Conservation (phyloP, 2,113 vertebrate species). For the Centropristis striata region DNA sequence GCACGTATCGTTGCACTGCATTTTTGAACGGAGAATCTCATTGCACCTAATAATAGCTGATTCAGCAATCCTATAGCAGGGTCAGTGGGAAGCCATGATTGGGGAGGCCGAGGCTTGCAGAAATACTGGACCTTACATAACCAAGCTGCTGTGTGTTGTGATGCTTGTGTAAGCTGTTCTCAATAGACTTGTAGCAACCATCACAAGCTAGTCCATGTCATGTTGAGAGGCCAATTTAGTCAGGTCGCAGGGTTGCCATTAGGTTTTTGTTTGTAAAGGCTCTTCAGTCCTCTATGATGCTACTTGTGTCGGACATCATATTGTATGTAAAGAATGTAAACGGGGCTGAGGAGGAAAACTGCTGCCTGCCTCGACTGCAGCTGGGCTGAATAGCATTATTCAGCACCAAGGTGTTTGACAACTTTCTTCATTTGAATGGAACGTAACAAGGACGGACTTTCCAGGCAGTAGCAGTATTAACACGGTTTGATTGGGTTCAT, state of each 20-base stretch:
- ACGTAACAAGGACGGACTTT: background rate
- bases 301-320: background rate
- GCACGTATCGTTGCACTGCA: background rate
- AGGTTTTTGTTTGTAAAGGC: slow-evolving; percentile 9
- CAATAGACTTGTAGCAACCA: slow-evolving; percentile 40
- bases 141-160: slow-evolving; percentile 63
- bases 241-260: background rate
- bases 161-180: slow-evolving; percentile 73
- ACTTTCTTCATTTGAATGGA: slow-evolving; percentile 14
- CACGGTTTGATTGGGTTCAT: background rate
- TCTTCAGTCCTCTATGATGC: slow-evolving; percentile 4
- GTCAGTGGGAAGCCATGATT: slow-evolving; percentile 51
- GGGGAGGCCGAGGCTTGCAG: slow-evolving; percentile 56
- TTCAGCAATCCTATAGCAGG: slow-evolving; percentile 57
- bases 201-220: slow-evolving; percentile 21
- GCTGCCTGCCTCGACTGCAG: background rate
- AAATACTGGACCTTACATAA: slow-evolving; percentile 77
- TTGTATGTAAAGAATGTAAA: slow-evolving; percentile 37
- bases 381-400: slow-evolving; percentile 14
- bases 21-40: slow-evolving; percentile 17
- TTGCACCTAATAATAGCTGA: slow-evolving; percentile 52
- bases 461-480: slow-evolving; percentile 4
- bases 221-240: slow-evolving; percentile 8
- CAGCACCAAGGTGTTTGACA: background rate
- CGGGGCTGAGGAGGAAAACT: background rate